Conservation (phyloP, 1,140 invertebrate species). For the Drosophila lini region DNA sequence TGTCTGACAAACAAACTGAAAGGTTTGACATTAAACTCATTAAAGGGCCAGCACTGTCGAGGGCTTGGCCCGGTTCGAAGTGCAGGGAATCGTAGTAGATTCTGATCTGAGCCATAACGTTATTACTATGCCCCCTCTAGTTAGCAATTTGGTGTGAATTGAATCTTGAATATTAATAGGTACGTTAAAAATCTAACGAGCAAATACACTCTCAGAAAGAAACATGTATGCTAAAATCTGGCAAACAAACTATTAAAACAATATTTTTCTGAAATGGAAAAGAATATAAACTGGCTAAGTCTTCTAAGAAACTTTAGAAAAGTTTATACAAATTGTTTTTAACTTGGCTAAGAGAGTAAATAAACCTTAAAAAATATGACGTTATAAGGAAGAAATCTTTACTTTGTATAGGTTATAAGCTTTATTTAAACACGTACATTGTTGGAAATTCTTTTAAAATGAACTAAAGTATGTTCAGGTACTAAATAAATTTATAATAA, state of each 20-base stretch:
- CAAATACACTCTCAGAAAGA: constrained; percentile 2
- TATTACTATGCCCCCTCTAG: neutral
- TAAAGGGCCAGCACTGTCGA: neutral
- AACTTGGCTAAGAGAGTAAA: neutral
- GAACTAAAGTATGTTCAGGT: neutral
- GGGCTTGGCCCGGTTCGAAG: constrained; percentile 29
- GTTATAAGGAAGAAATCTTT: too few species aligned
- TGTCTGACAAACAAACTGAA: constrained; percentile 18
- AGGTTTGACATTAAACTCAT: constrained; percentile 5
- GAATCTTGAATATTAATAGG: constrained; percentile 7
- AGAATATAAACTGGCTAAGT: too few species aligned
- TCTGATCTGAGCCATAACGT: constrained; percentile 6
- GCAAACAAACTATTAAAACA: neutral
- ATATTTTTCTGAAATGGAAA: neutral
- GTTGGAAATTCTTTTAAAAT: neutral
- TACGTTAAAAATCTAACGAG: constrained; percentile 2
- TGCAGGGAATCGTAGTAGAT: constrained; percentile 1
- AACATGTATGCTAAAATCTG: constrained; percentile 3
- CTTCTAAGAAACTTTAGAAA: neutral
- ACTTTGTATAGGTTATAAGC: too few species aligned
- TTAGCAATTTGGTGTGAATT: constrained; percentile 19
- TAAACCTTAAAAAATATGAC: too few species aligned
- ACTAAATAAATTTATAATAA: neutral
- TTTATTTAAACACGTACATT: neutral
- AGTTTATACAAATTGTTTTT: neutral